Conservation (phyloP, 2,888 invertebrate species). For the Chelonus formosanus region DNA sequence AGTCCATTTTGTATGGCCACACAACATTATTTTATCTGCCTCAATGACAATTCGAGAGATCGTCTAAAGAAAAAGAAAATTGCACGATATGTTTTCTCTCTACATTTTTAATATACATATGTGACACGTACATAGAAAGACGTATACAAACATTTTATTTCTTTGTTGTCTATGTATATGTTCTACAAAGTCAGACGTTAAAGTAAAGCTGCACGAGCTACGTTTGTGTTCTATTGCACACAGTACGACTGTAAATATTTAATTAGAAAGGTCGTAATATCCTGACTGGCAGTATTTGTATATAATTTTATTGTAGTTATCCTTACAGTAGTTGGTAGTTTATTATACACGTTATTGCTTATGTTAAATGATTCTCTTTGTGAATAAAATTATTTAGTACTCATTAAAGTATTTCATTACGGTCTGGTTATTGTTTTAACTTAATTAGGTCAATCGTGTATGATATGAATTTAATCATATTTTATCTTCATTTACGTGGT, state of each 20-base stretch:
- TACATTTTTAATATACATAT: neutral
- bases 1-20: neutral
- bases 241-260: slow-evolving; percentile 30
- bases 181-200: slow-evolving; percentile 27
- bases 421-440: no score
- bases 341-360: no score
- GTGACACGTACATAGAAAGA: neutral
- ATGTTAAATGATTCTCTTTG: no score
- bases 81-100: neutral
- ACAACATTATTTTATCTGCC: neutral
- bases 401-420: no score
- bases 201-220: slow-evolving; percentile 33
- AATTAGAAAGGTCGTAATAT: slow-evolving; percentile 24
- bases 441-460: no score
- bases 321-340: neutral
- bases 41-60: slow-evolving; percentile 11
- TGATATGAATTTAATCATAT: no score
- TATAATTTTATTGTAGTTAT: slow-evolving; percentile 7
- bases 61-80: neutral
- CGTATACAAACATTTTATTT: no score
- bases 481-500: no score
- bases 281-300: slow-evolving; percentile 15
- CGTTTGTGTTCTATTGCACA: slow-evolving; percentile 30
- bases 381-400: no score
- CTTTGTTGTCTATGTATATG: slow-evolving; percentile 17